phyloP scores from a whole-genome alignment of 2,113 vertebrate genomes.

The Nothoprocta perdicaria region DNA sequence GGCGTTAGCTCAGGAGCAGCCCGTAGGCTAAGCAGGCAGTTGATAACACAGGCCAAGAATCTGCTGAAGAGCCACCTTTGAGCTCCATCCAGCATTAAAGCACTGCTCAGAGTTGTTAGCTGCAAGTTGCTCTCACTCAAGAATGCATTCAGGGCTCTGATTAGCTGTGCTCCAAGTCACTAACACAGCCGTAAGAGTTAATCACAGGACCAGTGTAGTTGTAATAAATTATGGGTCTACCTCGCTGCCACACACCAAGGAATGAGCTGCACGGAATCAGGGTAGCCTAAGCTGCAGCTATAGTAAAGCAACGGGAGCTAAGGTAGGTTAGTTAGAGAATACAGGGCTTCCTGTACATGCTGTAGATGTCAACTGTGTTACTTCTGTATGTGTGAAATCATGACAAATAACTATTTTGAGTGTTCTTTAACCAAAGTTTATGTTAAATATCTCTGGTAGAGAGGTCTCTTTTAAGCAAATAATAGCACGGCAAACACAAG shows the following conservation, averaged over 20 bases:
- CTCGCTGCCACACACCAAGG: background rate
- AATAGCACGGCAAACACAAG: conserved; percentile 12
- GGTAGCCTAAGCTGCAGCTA: background rate
- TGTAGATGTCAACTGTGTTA: background rate
- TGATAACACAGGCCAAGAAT: background rate
- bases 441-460: background rate
- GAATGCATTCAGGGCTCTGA: background rate
- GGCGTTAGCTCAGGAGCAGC: accelerated
- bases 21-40: background rate
- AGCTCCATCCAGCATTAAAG: background rate
- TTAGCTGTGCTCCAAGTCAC: background rate
- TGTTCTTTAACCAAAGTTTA: conserved; percentile 25
- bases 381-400: background rate
- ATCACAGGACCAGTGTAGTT: background rate
- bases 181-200: background rate
- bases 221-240: background rate
- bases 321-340: background rate
- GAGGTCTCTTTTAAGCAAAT: background rate
- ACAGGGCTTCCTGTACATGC: background rate
- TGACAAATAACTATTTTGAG: background rate
- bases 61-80: background rate
- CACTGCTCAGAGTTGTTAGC: background rate
- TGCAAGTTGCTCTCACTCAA: conserved; percentile 9
- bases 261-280: background rate
- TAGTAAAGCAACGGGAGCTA: background rate